A percentile compares a stretch with the other conserved stretches of the same genome.
Evolutionary conservation across 2,797 vertebrate genomes (phyloP).

Genomic region (Cossypha niveicapilla): DNA sequence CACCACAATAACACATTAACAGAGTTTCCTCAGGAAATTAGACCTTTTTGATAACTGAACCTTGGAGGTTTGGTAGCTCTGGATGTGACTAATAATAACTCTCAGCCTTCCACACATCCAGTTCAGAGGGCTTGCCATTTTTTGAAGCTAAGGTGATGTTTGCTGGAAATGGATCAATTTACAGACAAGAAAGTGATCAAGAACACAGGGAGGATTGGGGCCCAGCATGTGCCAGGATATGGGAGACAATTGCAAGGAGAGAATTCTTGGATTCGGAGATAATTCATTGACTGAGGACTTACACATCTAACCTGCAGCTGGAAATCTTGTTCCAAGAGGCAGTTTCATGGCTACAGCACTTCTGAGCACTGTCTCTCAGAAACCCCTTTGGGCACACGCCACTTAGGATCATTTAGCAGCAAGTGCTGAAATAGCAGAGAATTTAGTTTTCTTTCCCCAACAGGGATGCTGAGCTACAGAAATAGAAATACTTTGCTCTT

Average conservation of each 20-base stretch:
- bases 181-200: background rate
- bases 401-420: background rate
- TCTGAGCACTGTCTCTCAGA: background rate
- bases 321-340: background rate
- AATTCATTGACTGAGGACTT: background rate
- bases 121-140: background rate
- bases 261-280: background rate
- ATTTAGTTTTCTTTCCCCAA: conserved; percentile 19
- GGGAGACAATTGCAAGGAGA: fast-evolving
- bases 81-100: background rate
- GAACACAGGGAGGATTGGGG: fast-evolving
- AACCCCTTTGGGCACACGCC: background rate
- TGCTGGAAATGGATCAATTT: background rate
- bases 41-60: background rate
- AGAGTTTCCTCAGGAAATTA: background rate
- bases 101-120: background rate
- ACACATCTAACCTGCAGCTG: background rate
- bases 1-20: fast-evolving
- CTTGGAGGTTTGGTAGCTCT: background rate
- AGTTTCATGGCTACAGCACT: background rate
- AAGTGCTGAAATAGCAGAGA: background rate
- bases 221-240: background rate
- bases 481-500: conserved; percentile 42
- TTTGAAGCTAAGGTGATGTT: background rate
- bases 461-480: background rate